Percentiles rank a stretch among this genome's conserved stretches.
Evolutionary conservation across 2,797 vertebrate genomes (phyloP).

Genomic region (Parauchenoglanis punctatus): DNA sequence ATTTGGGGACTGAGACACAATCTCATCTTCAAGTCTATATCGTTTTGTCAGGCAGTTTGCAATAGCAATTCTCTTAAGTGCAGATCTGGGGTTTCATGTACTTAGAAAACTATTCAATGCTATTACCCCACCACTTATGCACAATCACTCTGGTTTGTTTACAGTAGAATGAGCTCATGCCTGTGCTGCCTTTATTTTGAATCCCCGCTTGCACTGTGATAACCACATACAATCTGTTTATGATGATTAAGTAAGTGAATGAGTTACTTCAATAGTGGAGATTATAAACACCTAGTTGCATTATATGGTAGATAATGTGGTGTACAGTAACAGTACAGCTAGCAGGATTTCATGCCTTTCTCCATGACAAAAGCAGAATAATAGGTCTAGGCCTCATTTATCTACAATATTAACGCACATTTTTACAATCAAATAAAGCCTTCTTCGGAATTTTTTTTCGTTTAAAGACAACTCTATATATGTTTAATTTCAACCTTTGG

Average conservation of each 20-base stretch:
- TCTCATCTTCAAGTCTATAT: neutral
- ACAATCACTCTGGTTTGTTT: neutral
- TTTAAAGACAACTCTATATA: neutral
- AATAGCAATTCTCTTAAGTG: neutral
- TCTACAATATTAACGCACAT: neutral
- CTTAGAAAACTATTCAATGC: neutral
- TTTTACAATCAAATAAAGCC: neutral
- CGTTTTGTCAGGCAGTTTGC: neutral
- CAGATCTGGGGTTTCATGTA: neutral
- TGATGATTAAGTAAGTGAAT: neutral
- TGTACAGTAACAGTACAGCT: neutral
- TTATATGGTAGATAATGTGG: neutral
- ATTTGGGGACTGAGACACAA: neutral
- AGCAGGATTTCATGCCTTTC: neutral
- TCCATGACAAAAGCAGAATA: neutral
- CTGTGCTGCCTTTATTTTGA: neutral
- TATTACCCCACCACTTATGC: neutral
- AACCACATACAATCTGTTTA: neutral
- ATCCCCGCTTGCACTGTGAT: neutral
- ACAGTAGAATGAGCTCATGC: neutral
- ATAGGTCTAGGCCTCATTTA: neutral
- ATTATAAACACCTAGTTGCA: neutral
- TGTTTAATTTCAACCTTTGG: neutral
- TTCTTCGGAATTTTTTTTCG: neutral
- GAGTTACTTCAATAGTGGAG: neutral